Base-by-base conservation (phyloP, 2,113 vertebrate genomes). In the Scartelaos histophorus region DNA sequence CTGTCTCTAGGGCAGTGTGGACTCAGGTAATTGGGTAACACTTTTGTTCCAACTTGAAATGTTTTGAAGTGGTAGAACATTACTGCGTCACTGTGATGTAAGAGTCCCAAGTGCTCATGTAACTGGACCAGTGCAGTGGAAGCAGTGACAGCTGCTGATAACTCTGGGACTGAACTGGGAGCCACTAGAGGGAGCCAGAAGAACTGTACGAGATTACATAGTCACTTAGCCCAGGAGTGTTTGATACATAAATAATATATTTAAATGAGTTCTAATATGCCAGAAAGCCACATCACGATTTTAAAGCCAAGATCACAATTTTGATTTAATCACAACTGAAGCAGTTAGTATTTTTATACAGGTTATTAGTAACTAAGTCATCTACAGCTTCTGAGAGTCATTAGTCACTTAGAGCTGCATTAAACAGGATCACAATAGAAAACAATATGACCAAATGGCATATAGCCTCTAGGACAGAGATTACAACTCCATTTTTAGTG, bases 71-170 rank as follows among this genome's bases (percentile, higher is more conserved):
- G 22, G 53, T 54, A 43, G 12, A 13, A 17, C 45, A 17, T 35
- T 22, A 7, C 34, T 49, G 22, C 38, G 15, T 56, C 58, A 71
- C 57, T 21, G 21, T 5, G 0, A 29, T 13, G 15, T 34, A 25
- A 57, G 11, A 29, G 3, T 11, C 53, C 5, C 49, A 12, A 0
- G 45, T 24, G 70, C 38, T 89, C 75, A 0, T 45, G 38, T 78
- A 78, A 74, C 74, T 61, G 35, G 58, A 70, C 21, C 29, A 57
- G 15, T 0, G 73, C 34, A 53, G 75, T 53, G 61, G 69, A 69
- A 78, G 43, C 62, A 47, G 64, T 25, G 78, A 56, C 66, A 57
- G 66, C 65, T 53, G 78, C 49, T 77, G 70, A 70, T 73, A 60
- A 0, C 3, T 21, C 56, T 24, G 66, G 45, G 22, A 25, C 22